phyloP scores from a whole-genome alignment of 2,797 vertebrate species.

The Acanthopagrus latus region DNA sequence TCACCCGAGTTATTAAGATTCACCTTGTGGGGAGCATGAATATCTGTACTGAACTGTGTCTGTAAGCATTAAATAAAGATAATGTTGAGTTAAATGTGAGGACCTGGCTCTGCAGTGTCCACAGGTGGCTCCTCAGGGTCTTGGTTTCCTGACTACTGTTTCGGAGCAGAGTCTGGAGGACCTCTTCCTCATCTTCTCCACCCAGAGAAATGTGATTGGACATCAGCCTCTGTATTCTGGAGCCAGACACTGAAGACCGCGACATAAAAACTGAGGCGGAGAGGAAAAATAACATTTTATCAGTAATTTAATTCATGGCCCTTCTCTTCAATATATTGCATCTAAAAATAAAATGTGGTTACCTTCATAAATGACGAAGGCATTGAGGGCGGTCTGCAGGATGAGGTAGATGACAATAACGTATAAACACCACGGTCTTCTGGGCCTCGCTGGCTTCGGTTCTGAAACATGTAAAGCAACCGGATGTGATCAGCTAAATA shows the following conservation, averaged over 20 bases:
- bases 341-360: constrained; percentile 22
- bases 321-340: neutral
- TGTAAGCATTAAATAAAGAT: no score
- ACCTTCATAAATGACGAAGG: constrained; percentile 88
- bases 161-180: constrained; percentile 35
- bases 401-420: constrained; percentile 78
- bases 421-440: constrained; percentile 38
- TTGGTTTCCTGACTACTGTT: constrained; percentile 69
- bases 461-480: constrained; percentile 68
- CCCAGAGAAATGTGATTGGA: neutral
- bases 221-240: neutral
- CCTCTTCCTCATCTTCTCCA: neutral
- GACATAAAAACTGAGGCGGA: constrained; percentile 58
- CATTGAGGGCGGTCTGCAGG: constrained; percentile 78
- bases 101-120: constrained; percentile 68
- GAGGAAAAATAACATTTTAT: neutral
- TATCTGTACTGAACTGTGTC: no score
- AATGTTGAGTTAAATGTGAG: no score
- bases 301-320: no score
- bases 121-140: constrained; percentile 36
- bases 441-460: constrained; percentile 48
- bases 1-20: no score
- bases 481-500: neutral
- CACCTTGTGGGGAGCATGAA: no score
- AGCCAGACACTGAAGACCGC: neutral